These are phyloP conservation scores for Pentamera pediparva DNA, from an alignment of 53 echinoderm and acorn worm species.

Conservation along the genomic window DNA sequence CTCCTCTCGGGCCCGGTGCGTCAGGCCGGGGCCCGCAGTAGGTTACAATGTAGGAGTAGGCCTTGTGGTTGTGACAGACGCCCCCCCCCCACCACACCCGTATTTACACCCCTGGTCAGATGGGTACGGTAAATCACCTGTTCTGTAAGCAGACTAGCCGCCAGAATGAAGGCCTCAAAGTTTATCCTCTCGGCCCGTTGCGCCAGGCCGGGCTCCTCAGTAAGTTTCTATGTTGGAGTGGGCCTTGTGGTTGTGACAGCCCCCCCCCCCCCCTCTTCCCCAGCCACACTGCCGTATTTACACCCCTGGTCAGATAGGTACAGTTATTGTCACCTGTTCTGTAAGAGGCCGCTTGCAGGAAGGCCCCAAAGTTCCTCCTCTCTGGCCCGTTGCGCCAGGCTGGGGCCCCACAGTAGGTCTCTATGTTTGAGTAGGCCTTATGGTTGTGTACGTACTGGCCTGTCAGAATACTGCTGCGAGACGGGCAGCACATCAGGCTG, in stretches of 20 bases:
- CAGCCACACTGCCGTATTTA: too few relatives aligned
- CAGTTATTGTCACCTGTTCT: conserved; percentile 98
- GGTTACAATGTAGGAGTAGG: conserved; percentile 65
- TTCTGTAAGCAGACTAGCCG: conserved; percentile 73
- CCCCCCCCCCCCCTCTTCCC: too few relatives aligned
- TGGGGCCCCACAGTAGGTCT: conserved; percentile 67
- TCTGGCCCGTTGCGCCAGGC: conserved; percentile 85
- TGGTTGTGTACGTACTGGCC: conserved; percentile 96
- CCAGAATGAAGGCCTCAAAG: conserved; percentile 79
- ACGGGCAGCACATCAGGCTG: conserved; percentile 93
- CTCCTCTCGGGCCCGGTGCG: conserved; percentile 68
- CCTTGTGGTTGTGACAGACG: conserved; percentile 88
- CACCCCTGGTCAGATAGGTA: too few relatives aligned
- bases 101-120: too few relatives aligned
- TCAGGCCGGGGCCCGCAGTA: conserved; percentile 82
- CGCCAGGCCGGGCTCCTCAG: conserved; percentile 76
- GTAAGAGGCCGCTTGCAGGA: conserved; percentile 68
- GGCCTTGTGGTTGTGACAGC: conserved; percentile 86
- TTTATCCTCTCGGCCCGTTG: conserved; percentile 71
- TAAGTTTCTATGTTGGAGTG: conserved; percentile 69
- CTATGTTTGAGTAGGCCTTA: conserved; percentile 70
- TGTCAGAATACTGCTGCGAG: conserved; percentile 85
- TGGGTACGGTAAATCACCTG: too few relatives aligned
- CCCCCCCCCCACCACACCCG: too few relatives aligned
- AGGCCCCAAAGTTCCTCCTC: conserved; percentile 70